Evolutionary conservation across 2,888 invertebrate species (phyloP).

Genomic region (Meganola albula): DNA sequence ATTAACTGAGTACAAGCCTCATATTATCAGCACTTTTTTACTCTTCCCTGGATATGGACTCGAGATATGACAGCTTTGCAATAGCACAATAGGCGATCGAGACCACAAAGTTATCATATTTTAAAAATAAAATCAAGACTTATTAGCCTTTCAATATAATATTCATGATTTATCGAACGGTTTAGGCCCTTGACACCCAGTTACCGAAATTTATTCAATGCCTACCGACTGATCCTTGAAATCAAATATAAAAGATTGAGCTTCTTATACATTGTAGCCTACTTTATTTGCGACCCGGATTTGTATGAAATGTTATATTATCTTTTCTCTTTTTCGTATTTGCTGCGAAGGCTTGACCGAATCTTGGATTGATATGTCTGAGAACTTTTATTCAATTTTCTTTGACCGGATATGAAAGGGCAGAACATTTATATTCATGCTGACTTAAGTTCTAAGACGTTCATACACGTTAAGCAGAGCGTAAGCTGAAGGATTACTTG

Average conservation of each 20-base stretch:
- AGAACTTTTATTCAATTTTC: not conserved
- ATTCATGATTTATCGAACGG: conserved; percentile 22
- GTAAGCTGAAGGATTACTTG: too few relatives aligned
- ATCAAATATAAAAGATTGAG: conserved; percentile 27
- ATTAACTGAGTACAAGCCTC: too few relatives aligned
- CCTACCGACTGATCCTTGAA: conserved; percentile 24
- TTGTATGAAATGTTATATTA: conserved; percentile 14
- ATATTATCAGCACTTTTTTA: too few relatives aligned
- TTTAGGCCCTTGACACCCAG: conserved; percentile 17
- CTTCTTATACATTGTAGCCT: conserved; percentile 19
- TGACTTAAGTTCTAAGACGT: too few relatives aligned
- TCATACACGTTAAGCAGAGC: too few relatives aligned
- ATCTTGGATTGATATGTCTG: not conserved
- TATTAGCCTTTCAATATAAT: conserved; percentile 30
- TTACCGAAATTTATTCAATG: conserved; percentile 30
- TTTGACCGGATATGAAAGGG: too few relatives aligned
- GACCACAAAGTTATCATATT: too few relatives aligned
- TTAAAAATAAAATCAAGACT: conserved; percentile 3
- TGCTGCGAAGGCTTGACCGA: conserved; percentile 4
- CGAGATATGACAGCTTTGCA: too few relatives aligned
- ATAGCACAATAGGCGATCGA: too few relatives aligned
- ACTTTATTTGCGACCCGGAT: conserved; percentile 21
- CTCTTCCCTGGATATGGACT: too few relatives aligned
- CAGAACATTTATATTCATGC: too few relatives aligned
- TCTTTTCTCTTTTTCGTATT: conserved; percentile 6